Base-by-base conservation (phyloP, 2,113 vertebrate species). In the Austrofundulus limnaeus region DNA sequence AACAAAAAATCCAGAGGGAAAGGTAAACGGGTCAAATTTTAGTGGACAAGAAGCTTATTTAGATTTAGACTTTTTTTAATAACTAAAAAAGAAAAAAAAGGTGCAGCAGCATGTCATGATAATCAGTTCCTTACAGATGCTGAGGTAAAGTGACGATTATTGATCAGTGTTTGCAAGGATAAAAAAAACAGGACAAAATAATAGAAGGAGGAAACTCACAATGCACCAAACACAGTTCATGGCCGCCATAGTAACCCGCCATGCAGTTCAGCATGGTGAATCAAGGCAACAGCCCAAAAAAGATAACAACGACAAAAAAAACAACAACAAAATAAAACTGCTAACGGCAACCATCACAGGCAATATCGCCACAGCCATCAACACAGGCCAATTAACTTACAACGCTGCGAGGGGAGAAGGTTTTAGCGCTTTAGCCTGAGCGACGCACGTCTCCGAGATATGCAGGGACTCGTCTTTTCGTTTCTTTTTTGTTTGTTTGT, bases 301-400 rank as follows among this genome's bases (percentile, higher is more conserved):
- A 34, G 31, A 34, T 34, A 7, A 34, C 31, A 5, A 34, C 25
- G 25, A 28, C 25, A 34, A 34, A 5, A 34, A 5, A 48, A 63
- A 85, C 75, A 88, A 74, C 41, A 62, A 85, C 75, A 88, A 80
- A 78, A 23, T 41, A 64, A 59, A 87, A 89, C 66, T 86, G 90
- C 91, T 92, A 92, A 92, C 76, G 89, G 90, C 91, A 92, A 92
- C 92, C 92, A 92, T 88, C 92, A 92, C 92, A 92, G 89, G 90
- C 92, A 91, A 92, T 92, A 92, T 91, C 75, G 91, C 92, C 92
- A 92, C 92, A 91, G 91, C 89, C 90, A 92, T 87, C 90, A 90
- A 92, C 91, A 92, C 91, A 92, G 91, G 88, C 91, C 92, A 92
- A 89, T 92, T 90, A 90, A 94, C 93, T 95, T 95, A 94, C 93